Conservation (phyloP, 1,140 invertebrate species). For the Ceratosolen solmsi region DNA sequence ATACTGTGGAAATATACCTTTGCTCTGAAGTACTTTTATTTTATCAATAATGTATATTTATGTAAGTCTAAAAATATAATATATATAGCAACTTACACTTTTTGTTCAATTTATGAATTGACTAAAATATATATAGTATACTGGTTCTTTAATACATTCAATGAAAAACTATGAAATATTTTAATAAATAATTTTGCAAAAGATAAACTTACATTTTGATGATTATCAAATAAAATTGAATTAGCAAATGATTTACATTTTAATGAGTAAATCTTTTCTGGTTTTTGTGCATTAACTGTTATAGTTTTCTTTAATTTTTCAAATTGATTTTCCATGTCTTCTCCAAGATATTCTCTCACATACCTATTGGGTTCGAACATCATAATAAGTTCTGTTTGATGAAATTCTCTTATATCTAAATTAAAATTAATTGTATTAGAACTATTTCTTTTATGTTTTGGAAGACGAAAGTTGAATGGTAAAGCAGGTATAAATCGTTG, state of each 20-base stretch:
- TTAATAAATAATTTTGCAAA: neutral
- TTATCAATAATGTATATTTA: too few species aligned
- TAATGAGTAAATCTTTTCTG: slow-evolving; percentile 27
- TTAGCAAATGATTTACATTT: slow-evolving; percentile 45
- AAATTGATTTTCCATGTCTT: slow-evolving; percentile 42
- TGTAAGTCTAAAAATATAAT: too few species aligned
- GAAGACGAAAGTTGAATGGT: slow-evolving; percentile 55
- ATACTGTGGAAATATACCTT: too few species aligned
- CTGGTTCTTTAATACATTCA: too few species aligned
- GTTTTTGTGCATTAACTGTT: neutral
- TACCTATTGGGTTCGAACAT: slow-evolving; percentile 9
- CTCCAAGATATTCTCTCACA: slow-evolving; percentile 40
- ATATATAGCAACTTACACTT: too few species aligned
- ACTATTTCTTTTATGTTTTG: slow-evolving; percentile 35
- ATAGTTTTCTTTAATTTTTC: slow-evolving; percentile 46
- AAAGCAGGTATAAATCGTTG: slow-evolving; percentile 59
- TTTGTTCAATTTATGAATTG: too few species aligned
- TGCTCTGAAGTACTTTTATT: too few species aligned
- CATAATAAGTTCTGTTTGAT: slow-evolving; percentile 33
- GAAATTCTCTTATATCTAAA: neutral
- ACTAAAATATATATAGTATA: too few species aligned
- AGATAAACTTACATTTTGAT: slow-evolving; percentile 32
- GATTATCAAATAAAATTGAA: slow-evolving; percentile 14
- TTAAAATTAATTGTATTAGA: slow-evolving; percentile 12
- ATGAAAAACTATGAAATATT: neutral